Conservation (phyloP, 2,797 vertebrate genomes). For the Heteromormyrus szaboi region DNA sequence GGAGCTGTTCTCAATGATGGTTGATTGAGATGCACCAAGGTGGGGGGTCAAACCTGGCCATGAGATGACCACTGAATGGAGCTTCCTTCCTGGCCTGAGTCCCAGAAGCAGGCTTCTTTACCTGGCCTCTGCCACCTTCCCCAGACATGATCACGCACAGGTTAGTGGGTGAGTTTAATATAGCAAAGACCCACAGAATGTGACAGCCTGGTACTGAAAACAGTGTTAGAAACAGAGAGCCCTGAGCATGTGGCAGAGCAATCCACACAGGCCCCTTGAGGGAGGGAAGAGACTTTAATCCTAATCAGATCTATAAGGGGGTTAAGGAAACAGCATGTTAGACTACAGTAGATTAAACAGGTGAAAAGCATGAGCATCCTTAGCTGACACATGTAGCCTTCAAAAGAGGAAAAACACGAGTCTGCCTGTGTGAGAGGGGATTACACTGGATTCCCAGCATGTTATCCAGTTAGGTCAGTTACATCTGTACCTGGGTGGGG, state of each 20-base stretch:
- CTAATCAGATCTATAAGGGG: neutral
- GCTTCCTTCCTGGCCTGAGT: neutral
- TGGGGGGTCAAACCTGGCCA: constrained; percentile 18
- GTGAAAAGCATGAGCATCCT: constrained; percentile 19
- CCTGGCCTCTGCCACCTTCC: constrained; percentile 26
- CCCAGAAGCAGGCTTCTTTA: constrained; percentile 24
- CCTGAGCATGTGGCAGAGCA: constrained; percentile 13
- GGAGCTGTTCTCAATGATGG: neutral
- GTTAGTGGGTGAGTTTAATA: constrained; percentile 35
- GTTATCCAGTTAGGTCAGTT: constrained; percentile 16
- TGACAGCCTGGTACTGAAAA: constrained; percentile 31
- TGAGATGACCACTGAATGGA: neutral
- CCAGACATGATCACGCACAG: constrained; percentile 25
- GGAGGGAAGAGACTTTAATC: neutral
- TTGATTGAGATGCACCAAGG: neutral
- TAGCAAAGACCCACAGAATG: constrained; percentile 27
- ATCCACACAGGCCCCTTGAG: neutral
- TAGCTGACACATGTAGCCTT: constrained; percentile 25
- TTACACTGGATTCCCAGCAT: neutral
- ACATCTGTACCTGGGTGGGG: constrained; percentile 41
- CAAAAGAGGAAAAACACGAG: constrained; percentile 9
- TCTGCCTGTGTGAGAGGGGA: neutral
- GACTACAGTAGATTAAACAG: neutral
- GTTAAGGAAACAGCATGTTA: constrained; percentile 10
- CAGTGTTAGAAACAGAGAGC: constrained; percentile 40